Conservation (phyloP, 2,888 invertebrate species). For the Acheta domesticus region DNA sequence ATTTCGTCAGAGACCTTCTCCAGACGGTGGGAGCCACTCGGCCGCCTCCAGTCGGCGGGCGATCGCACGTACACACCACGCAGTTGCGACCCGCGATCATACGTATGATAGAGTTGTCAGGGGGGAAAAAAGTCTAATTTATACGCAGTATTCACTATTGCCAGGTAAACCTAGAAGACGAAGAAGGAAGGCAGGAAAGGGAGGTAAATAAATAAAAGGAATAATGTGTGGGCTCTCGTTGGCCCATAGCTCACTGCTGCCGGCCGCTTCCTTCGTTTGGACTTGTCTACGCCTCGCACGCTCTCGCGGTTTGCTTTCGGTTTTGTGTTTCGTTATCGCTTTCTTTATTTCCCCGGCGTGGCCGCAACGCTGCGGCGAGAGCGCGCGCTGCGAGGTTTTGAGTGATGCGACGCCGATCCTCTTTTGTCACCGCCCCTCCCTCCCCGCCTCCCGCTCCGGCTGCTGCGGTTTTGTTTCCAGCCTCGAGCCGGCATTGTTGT, state of each 20-base stretch:
- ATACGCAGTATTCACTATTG: conserved; percentile 18
- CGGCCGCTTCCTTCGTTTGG: not conserved
- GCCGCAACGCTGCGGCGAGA: no score
- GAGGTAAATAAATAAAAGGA: not conserved
- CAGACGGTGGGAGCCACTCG: not conserved
- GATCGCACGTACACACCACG: not conserved
- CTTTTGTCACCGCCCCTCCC: no score
- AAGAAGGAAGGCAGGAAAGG: conserved; percentile 3
- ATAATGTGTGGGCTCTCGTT: not conserved
- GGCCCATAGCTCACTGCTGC: not conserved
- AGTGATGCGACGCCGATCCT: no score
- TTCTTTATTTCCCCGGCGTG: not conserved
- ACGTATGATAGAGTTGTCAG: conserved; percentile 18
- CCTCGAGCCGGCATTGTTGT: no score
- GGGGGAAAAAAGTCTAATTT: not conserved
- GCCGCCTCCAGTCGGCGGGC: not conserved
- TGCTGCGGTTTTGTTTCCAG: no score
- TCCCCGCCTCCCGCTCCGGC: no score
- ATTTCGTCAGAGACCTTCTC: not conserved
- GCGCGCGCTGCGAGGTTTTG: no score
- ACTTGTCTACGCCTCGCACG: conserved; percentile 18
- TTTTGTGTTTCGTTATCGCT: not conserved
- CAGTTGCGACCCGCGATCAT: not conserved
- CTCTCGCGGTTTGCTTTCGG: not conserved
- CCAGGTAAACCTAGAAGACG: conserved; percentile 8